phyloP scores from a whole-genome alignment of 1,140 invertebrate species.

The Hypothenemus hampei region DNA sequence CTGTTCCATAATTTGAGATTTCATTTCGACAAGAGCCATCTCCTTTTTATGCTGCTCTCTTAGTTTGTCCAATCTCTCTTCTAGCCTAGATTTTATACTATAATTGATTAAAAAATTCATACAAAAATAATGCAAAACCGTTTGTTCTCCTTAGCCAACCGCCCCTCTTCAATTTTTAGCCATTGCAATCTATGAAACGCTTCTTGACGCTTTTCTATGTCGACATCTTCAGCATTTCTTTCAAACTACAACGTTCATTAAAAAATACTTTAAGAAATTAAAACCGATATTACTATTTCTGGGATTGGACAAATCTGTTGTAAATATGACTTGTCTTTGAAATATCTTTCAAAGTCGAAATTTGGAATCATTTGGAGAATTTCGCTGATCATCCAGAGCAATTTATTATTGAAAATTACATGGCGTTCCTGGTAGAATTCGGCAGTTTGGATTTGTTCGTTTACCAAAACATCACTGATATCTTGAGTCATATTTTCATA shows the following conservation, averaged over 20 bases:
- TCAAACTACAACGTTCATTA: slow-evolving; percentile 4
- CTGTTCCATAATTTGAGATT: slow-evolving; percentile 13
- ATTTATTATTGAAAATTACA: slow-evolving; percentile 32
- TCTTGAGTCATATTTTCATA: slow-evolving; percentile 44
- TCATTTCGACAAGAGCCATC: slow-evolving; percentile 1
- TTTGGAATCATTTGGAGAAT: slow-evolving; percentile 36
- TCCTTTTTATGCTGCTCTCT: slow-evolving; percentile 23
- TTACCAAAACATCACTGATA: slow-evolving; percentile 41
- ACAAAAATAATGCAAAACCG: not conserved
- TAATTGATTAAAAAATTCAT: no score
- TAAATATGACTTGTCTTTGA: slow-evolving; percentile 32
- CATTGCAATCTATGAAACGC: slow-evolving; percentile 32
- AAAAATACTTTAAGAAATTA: slow-evolving; percentile 1
- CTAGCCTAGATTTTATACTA: no score
- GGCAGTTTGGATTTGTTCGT: slow-evolving; percentile 41
- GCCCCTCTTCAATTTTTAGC: slow-evolving; percentile 30
- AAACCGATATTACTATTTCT: slow-evolving; percentile 12
- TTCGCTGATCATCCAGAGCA: slow-evolving; percentile 38
- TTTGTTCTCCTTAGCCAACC: slow-evolving; percentile 29
- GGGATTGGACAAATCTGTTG: slow-evolving; percentile 33
- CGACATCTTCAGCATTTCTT: slow-evolving; percentile 12
- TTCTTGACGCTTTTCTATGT: slow-evolving; percentile 27
- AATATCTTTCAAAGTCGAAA: slow-evolving; percentile 39
- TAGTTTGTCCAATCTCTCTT: slow-evolving; percentile 20
- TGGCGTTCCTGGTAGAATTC: slow-evolving; percentile 35